Conservation (phyloP, 2,888 invertebrate species). For the Seira ritae region DNA sequence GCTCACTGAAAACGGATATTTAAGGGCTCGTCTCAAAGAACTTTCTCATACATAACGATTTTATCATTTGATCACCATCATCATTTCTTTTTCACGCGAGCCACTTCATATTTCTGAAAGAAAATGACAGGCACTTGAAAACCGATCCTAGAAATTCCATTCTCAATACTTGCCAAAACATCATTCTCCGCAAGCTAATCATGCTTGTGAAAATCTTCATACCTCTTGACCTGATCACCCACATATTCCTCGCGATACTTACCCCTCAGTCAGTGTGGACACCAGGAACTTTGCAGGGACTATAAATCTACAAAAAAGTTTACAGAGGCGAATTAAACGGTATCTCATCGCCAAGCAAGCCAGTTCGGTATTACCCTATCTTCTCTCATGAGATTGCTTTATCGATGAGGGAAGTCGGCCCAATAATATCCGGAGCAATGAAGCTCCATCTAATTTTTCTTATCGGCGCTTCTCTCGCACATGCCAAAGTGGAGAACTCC, state of each 20-base stretch:
- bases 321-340: too few species aligned
- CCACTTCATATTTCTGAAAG: constrained; percentile 18
- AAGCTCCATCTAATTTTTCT: constrained; percentile 28
- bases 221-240: constrained; percentile 50
- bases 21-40: neutral
- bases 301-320: too few species aligned
- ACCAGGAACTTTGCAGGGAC: too few species aligned
- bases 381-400: too few species aligned
- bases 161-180: neutral
- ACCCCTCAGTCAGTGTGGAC: too few species aligned
- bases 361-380: too few species aligned
- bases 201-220: neutral
- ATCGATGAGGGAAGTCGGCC: neutral
- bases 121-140: constrained; percentile 41
- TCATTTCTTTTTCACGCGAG: neutral
- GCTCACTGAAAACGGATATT: constrained; percentile 12
- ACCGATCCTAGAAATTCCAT: constrained; percentile 45
- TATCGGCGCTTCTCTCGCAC: neutral
- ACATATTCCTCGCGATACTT: neutral
- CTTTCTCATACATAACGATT: constrained; percentile 20
- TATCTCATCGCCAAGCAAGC: too few species aligned
- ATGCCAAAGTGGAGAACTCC: constrained; percentile 43
- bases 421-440: constrained; percentile 13
- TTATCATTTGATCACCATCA: too few species aligned
- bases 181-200: too few species aligned